Percentiles rank a stretch among this genome's conserved stretches.
Evolutionary conservation across 2,113 vertebrate species (phyloP).

Genomic region (Sebastes fasciatus): DNA sequence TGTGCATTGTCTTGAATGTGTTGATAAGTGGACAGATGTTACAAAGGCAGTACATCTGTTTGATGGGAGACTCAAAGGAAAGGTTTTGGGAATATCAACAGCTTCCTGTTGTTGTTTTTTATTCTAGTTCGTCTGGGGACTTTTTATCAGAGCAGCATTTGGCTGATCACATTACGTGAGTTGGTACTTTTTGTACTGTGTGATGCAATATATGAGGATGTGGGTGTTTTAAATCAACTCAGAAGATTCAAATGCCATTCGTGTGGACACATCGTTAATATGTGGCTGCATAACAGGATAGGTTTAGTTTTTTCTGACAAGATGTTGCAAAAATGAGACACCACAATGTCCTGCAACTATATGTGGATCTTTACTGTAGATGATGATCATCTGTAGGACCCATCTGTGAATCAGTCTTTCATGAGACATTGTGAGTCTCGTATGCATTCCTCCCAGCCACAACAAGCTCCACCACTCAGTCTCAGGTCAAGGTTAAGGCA

Average conservation of each 20-base stretch:
- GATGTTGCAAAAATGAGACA: neutral
- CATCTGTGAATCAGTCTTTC: conserved; percentile 5
- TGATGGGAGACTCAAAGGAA: conserved; percentile 11
- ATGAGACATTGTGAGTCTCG: neutral
- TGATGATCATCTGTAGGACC: neutral
- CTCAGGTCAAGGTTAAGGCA: conserved; percentile 11
- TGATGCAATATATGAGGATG: neutral
- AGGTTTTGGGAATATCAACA: conserved; percentile 12
- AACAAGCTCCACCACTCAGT: neutral
- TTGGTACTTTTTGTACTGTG: neutral
- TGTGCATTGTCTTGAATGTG: neutral
- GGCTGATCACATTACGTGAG: neutral
- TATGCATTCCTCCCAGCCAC: conserved; percentile 3
- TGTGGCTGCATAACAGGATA: neutral
- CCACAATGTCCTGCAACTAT: neutral
- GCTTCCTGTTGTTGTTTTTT: no score
- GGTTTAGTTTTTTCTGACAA: neutral
- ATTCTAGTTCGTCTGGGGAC: neutral
- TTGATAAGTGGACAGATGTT: conserved; percentile 12
- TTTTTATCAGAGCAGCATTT: neutral
- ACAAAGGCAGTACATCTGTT: conserved; percentile 11
- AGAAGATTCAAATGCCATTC: neutral
- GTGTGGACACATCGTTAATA: neutral
- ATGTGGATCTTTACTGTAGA: conserved; percentile 3
- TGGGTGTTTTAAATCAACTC: neutral